Percentiles rank a stretch among this genome's conserved stretches.
These are phyloP conservation scores for Allenopithecus nigroviridis DNA, from an alignment of 2,797 vertebrate species.

Conservation along the genomic window DNA sequence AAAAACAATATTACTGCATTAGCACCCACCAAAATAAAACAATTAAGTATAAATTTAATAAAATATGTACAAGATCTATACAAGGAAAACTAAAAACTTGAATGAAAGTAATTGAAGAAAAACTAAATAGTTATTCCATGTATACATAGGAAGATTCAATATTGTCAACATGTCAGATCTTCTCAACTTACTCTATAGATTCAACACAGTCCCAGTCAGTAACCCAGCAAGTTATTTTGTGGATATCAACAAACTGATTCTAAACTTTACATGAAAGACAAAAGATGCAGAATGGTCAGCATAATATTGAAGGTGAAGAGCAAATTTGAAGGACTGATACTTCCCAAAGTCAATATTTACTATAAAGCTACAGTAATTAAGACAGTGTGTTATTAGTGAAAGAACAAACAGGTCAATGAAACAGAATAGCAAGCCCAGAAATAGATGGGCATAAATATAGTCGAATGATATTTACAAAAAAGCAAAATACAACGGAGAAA, in stretches of 20 bases:
- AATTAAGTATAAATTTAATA: no score
- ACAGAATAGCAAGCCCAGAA: not conserved
- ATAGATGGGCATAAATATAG: not conserved
- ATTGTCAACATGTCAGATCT: not conserved
- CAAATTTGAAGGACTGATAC: not conserved
- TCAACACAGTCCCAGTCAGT: not conserved
- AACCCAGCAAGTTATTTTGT: not conserved
- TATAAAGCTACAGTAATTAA: not conserved
- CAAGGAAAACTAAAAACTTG: no score
- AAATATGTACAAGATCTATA: no score
- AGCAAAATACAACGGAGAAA: not conserved
- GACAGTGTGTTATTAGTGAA: not conserved
- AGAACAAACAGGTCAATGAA: not conserved
- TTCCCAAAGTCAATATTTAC: not conserved
- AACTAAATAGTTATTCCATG: not conserved
- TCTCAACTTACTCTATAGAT: not conserved
- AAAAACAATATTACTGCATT: not conserved
- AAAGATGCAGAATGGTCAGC: not conserved
- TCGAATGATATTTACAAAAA: not conserved
- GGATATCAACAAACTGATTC: not conserved
- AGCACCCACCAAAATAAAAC: not conserved
- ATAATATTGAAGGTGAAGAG: not conserved
- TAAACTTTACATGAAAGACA: not conserved
- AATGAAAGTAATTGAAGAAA: no score
- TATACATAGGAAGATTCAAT: not conserved